Evolutionary conservation across 2,888 invertebrate species (phyloP).

Genomic region (Dilophus febrilis): DNA sequence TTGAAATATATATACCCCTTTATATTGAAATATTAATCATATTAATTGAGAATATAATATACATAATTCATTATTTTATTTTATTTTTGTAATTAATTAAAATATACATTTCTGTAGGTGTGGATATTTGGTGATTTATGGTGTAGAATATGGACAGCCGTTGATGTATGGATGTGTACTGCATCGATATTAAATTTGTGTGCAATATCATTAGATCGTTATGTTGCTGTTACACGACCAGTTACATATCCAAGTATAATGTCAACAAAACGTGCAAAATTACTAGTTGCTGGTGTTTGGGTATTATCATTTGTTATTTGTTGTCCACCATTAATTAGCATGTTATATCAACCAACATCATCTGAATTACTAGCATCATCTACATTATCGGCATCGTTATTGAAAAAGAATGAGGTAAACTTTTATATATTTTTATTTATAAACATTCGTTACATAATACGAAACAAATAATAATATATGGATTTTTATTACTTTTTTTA

Average conservation of each 20-base stretch:
- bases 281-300: constrained; percentile 85
- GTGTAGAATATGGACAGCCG: constrained; percentile 93
- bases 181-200: constrained; percentile 92
- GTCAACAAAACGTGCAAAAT: constrained; percentile 69
- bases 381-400: constrained; percentile 17
- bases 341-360: constrained; percentile 42
- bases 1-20: neutral
- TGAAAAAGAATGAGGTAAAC: constrained; percentile 2
- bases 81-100: no score
- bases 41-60: neutral
- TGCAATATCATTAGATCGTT: constrained; percentile 87
- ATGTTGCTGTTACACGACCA: constrained; percentile 91
- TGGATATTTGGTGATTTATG: constrained; percentile 95
- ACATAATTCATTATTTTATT: no score
- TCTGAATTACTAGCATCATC: constrained; percentile 13
- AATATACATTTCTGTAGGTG: no score
- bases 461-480: no score
- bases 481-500: no score
- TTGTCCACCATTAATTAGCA: constrained; percentile 87
- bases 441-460: no score
- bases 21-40: neutral
- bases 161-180: constrained; percentile 98
- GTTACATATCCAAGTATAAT: constrained; percentile 88
- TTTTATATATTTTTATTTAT: neutral
- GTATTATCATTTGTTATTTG: constrained; percentile 90